Base-by-base conservation (phyloP, 64 coral and sea anemone genomes). In the Montipora efflorescens region DNA sequence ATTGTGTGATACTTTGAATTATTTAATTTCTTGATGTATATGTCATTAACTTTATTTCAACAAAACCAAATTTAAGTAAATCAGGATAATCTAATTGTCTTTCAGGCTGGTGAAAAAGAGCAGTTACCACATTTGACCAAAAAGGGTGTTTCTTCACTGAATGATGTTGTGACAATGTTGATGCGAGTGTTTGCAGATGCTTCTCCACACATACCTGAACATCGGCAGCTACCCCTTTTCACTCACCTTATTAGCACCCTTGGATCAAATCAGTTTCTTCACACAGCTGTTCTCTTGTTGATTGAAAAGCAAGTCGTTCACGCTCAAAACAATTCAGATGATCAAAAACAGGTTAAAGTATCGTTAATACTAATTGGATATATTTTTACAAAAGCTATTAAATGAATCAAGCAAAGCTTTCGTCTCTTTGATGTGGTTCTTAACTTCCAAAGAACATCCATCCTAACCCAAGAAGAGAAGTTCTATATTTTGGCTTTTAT, bases 141-240 rank as follows among this genome's bases (percentile, higher is more conserved):
- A 47, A 94, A 95, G 84, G 93, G 77, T 23, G 48, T 76, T 7
- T 5, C 47, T 13, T 94, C 96, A 4, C 62, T 97, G 11, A 76
- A 97, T 85, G 93, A 97, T 8, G 78, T 92, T 79, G 98, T 99
- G 79, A 84, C 95, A 47, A 96, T 96, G 95, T 68, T 99, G 15
- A 96, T 99, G 74, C 81, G 98, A 77, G 98, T 99, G 11, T 99
- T 99, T 96, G 98, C 95, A 58, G 98, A 99, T 95, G 98, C 98
- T 2, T 99, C 95, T 3, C 98, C 98, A 16, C 98, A 99, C 66
- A 78, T 99, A 0, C 98, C 98, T 64, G 98, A 99, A 47, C 97
- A 99, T 28, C 94, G 97, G 14, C 93, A 95, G 59, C 79, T 99
- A 12, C 92, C 97, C 5, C 51, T 99, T 25, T 96, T 99, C 69